A percentile compares a stretch with the other conserved stretches of the same genome.
Evolutionary conservation across 2,113 vertebrate species (phyloP).

Genomic region (Semnornis frantzii): DNA sequence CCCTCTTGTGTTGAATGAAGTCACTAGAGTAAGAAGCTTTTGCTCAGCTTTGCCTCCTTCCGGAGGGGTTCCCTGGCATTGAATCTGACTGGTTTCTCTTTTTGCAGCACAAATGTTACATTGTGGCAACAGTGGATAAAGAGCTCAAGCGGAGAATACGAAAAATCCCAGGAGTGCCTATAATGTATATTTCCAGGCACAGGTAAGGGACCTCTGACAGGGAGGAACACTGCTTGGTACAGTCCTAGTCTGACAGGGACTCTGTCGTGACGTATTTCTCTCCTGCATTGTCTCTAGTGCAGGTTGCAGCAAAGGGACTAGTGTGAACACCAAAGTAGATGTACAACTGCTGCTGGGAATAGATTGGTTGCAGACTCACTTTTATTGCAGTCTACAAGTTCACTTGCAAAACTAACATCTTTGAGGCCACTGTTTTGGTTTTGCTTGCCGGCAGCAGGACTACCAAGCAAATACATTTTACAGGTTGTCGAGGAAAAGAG

Average conservation of each 20-base stretch:
- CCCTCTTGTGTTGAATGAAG: not conserved
- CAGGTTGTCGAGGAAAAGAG: not conserved
- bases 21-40: not conserved
- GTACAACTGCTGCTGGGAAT: not conserved
- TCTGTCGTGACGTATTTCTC: rapidly evolving
- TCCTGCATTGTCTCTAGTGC: not conserved
- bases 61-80: rapidly evolving
- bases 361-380: not conserved
- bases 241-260: not conserved
- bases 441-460: not conserved
- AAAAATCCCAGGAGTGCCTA: slow-evolving; percentile 97
- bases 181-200: slow-evolving; percentile 99
- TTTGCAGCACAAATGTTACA: slow-evolving; percentile 97
- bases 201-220: slow-evolving; percentile 79
- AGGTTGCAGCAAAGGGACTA: not conserved
- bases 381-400: not conserved
- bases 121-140: slow-evolving; percentile 96
- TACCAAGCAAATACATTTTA: not conserved
- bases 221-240: not conserved
- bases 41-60: not conserved
- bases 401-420: not conserved
- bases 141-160: slow-evolving; percentile 94
- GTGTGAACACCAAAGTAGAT: not conserved
- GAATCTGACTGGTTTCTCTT: not conserved
- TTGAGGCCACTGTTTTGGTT: not conserved